Conservation (phyloP, 2,797 vertebrate genomes). For the Lemur catta region DNA sequence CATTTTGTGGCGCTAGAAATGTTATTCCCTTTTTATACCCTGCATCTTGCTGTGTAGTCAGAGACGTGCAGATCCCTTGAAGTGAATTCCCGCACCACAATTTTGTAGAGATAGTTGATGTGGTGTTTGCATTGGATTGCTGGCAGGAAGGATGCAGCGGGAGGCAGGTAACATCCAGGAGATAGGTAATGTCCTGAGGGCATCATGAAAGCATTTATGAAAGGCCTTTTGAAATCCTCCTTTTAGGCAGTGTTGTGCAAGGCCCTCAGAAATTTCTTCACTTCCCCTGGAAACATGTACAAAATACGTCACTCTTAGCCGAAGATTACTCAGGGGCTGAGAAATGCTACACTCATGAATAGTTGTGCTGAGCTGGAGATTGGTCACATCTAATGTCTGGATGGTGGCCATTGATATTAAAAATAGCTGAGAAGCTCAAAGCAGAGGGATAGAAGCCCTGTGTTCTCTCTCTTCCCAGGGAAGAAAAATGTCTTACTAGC, state of each 20-base stretch:
- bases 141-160: background rate
- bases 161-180: background rate
- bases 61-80: background rate
- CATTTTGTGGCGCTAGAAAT: background rate
- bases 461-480: background rate
- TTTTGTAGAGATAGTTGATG: background rate
- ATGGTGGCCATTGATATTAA: background rate
- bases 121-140: background rate
- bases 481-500: background rate
- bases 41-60: background rate
- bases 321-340: background rate
- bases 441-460: background rate
- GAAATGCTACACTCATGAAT: background rate
- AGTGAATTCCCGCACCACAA: background rate
- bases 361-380: constrained; percentile 14
- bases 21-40: background rate
- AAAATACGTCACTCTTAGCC: background rate
- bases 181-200: background rate
- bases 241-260: background rate
- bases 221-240: background rate
- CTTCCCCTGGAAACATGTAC: background rate
- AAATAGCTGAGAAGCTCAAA: background rate
- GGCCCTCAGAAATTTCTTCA: background rate
- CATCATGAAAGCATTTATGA: background rate
- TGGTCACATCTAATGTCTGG: constrained; percentile 13